phyloP scores from a whole-genome alignment of 2,888 invertebrate species.

The Vesta saturnalis region DNA sequence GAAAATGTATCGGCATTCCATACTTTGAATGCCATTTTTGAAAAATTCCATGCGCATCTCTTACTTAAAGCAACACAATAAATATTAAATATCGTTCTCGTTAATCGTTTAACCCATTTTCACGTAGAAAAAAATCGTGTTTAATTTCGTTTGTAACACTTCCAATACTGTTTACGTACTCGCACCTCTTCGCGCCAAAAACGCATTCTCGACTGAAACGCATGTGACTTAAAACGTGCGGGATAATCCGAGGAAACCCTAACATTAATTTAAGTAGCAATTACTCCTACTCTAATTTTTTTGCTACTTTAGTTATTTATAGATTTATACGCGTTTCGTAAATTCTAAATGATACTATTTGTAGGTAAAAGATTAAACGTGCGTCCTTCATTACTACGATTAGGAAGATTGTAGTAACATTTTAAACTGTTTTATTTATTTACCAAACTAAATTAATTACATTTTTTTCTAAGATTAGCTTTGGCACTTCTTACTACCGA shows the following conservation, averaged over 20 bases:
- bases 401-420: not conserved
- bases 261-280: conserved; percentile 34
- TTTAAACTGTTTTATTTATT: too few species aligned
- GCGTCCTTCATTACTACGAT: not conserved
- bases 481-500: too few species aligned
- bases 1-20: conserved; percentile 27
- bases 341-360: conserved; percentile 37
- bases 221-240: conserved; percentile 33
- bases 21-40: conserved; percentile 31
- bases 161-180: conserved; percentile 11
- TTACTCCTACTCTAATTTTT: conserved; percentile 39
- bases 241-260: conserved; percentile 34
- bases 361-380: conserved; percentile 21
- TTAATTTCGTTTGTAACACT: not conserved
- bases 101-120: conserved; percentile 31
- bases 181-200: conserved; percentile 35
- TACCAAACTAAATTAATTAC: too few species aligned
- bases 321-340: conserved; percentile 36
- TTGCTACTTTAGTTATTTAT: conserved; percentile 42
- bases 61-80: conserved; percentile 25
- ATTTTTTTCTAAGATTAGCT: too few species aligned
- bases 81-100: conserved; percentile 27
- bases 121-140: not conserved
- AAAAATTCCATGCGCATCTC: conserved; percentile 33
- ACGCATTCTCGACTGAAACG: conserved; percentile 41